Evolutionary conservation across 2,113 vertebrate genomes (phyloP).

Genomic region (Trematocara zebra): DNA sequence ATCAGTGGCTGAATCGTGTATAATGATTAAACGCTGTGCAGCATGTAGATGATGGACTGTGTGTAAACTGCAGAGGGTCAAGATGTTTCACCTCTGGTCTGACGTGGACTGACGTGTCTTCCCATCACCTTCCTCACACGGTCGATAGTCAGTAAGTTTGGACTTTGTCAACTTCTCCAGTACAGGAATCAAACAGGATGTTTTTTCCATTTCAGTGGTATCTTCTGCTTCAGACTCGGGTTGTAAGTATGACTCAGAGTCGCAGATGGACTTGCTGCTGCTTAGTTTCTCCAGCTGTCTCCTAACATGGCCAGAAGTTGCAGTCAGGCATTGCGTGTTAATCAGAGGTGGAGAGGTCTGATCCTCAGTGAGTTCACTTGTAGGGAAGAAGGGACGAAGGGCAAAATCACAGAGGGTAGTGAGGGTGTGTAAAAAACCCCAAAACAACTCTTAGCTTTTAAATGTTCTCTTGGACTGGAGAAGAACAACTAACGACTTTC

Average conservation of each 20-base stretch:
- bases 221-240: neutral
- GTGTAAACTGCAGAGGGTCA: neutral
- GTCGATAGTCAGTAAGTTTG: neutral
- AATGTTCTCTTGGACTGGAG: neutral
- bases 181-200: neutral
- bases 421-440: neutral
- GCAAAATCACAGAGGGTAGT: neutral
- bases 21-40: neutral
- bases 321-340: neutral
- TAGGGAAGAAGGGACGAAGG: neutral
- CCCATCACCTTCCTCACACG: neutral
- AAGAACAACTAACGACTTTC: neutral
- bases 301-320: neutral
- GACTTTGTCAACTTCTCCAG: neutral
- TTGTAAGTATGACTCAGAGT: neutral
- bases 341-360: neutral
- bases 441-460: neutral
- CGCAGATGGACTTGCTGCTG: neutral
- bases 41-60: neutral
- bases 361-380: neutral
- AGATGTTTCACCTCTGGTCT: neutral
- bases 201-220: neutral
- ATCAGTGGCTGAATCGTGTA: neutral
- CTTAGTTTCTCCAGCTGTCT: neutral
- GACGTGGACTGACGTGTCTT: neutral